phyloP scores from a whole-genome alignment of 1,140 invertebrate species.

The Maconellicoccus hirsutus region DNA sequence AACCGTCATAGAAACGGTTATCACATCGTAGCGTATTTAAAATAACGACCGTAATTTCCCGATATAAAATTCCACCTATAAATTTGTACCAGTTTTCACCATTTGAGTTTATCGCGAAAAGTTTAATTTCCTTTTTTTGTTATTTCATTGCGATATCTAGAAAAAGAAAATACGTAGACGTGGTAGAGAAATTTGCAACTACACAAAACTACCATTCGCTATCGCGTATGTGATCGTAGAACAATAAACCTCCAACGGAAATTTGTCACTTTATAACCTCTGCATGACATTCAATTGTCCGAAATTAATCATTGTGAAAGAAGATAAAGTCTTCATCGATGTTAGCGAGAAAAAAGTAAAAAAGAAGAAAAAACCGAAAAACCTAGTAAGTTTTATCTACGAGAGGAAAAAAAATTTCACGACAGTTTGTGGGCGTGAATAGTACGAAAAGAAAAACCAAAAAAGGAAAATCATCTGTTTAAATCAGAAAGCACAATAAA shows the following conservation, averaged over 20 bases:
- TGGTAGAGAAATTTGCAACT: too few relatives aligned
- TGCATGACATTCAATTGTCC: not conserved
- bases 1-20: too few relatives aligned
- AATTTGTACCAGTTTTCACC: too few relatives aligned
- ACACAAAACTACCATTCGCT: not conserved
- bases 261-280: not conserved
- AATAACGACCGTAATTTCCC: too few relatives aligned
- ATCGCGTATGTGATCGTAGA: not conserved
- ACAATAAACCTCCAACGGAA: not conserved
- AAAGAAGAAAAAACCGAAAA: not conserved
- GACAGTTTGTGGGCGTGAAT: constrained; percentile 2
- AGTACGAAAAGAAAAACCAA: not conserved
- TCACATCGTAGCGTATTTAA: too few relatives aligned
- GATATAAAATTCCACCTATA: too few relatives aligned
- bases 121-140: too few relatives aligned
- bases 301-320: not conserved
- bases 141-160: too few relatives aligned
- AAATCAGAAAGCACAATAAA: constrained; percentile 21
- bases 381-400: not conserved
- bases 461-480: constrained; percentile 18
- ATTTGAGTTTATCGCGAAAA: too few relatives aligned
- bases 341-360: not conserved
- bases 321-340: not conserved
- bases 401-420: not conserved
- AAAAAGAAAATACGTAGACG: too few relatives aligned